Evolutionary conservation across 2,113 vertebrate species (phyloP), one percentile per base, ranked within the genome.

Genomic region (Salvelinus fontinalis): DNA sequence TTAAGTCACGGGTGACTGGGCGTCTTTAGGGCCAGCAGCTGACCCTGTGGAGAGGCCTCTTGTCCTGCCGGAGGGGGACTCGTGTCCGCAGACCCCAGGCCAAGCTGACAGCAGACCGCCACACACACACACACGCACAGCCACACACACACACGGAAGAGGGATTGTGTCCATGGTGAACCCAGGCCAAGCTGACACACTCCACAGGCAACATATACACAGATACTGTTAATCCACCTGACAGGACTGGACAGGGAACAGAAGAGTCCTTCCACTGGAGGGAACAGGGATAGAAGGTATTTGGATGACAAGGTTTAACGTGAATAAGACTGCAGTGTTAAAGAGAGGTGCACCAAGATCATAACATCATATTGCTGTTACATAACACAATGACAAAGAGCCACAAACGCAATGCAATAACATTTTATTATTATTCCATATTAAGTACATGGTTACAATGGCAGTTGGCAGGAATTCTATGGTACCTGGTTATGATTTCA

Each of bases 1-100:
- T 93, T 93, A 94, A 93, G 95, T 95, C 94, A 95, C 80, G 93
- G 93, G 89, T 89, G 92, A 92, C 74, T 95, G 93, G 92, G 89
- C 85, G 88, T 74, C 78, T 93, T 94, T 91, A 90, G 83, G 88
- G 75, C 80, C 81, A 85, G 84, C 93, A 94, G 89, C 91, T 93
- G 93, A 94, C 92, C 90, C 93, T 92, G 91, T 88, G 89, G 89
- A 90, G 93, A 93, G 93, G 90, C 87, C 9, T 91, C 89, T 87
- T 92, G 89, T 92, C 92, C 86, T 87, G 89, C 78, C 78, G 54
- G 77, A 87, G 67, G 88, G 86, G 89, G 90, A 83, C 88, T 89
- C 78, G 84, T 88, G 88, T 90, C 90, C 81, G 81, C 67, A 18
- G 86, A 87, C 86, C 87, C 84, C 77, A 83, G 85, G 85, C 86